These are phyloP conservation scores for Panopea generosa DNA, from an alignment of 2,888 invertebrate genomes.

Conservation along the genomic window DNA sequence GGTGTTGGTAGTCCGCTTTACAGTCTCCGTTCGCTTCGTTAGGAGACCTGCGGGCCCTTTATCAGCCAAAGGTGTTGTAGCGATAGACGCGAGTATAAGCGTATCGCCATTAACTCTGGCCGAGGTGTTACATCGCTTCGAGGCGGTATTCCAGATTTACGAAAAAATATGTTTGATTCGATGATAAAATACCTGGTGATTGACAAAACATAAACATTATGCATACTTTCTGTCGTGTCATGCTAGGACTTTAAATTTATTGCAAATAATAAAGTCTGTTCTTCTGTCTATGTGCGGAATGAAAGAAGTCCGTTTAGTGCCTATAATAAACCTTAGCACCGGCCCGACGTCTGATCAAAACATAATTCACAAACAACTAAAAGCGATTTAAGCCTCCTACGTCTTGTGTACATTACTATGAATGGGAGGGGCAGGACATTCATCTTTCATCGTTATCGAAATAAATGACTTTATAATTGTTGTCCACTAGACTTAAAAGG, in stretches of 20 bases:
- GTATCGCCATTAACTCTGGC: constrained; percentile 27
- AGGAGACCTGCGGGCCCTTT: constrained; percentile 20
- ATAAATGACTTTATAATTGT: constrained; percentile 13
- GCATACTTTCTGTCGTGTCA: constrained; percentile 21
- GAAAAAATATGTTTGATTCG: constrained; percentile 24
- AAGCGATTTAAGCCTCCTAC: no score
- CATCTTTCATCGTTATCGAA: not conserved
- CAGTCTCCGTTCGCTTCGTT: no score
- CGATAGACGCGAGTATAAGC: constrained; percentile 15
- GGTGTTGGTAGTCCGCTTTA: constrained; percentile 15
- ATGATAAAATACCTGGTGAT: constrained; percentile 21
- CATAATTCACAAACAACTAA: no score
- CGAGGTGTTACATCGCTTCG: constrained; percentile 20
- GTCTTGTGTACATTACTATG: no score
- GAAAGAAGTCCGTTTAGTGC: constrained; percentile 3
- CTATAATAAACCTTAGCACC: constrained; percentile 28
- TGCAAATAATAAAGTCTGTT: constrained; percentile 4
- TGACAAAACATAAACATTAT: constrained; percentile 13
- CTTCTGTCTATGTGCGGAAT: constrained; percentile 11
- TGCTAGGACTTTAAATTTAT: constrained; percentile 11
- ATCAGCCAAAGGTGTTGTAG: constrained; percentile 23
- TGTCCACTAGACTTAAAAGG: constrained; percentile 6
- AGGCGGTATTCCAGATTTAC: constrained; percentile 21
- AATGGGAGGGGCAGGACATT: no score
- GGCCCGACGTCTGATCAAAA: constrained; percentile 18